phyloP scores from a whole-genome alignment of 53 echinoderm and acorn worm genomes.

The Stichopus horrens region DNA sequence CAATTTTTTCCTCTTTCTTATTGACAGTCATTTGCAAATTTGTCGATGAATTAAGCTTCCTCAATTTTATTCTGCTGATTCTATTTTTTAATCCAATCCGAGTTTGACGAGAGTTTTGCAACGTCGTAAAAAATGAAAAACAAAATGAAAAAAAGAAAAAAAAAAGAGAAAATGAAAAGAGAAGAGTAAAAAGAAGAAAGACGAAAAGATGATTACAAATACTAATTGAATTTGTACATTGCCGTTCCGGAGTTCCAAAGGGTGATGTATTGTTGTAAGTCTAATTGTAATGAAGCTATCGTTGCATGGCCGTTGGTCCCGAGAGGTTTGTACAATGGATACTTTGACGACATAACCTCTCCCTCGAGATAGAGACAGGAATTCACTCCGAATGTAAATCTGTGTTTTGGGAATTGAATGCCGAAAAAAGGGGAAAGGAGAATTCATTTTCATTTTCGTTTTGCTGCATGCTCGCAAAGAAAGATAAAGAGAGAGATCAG shows the following conservation, averaged over 20 bases:
- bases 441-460: slow-evolving; percentile 11
- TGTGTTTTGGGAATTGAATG: slow-evolving; percentile 38
- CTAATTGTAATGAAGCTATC: slow-evolving; percentile 35
- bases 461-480: background rate
- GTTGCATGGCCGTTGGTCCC: slow-evolving; percentile 15
- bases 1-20: slow-evolving; percentile 6
- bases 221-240: slow-evolving; percentile 43
- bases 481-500: slow-evolving; percentile 3
- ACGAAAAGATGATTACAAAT: slow-evolving; percentile 24
- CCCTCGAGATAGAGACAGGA: background rate
- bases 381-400: slow-evolving; percentile 41
- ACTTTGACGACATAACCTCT: slow-evolving; percentile 17
- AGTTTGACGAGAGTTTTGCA: background rate
- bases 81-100: background rate
- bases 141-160: background rate
- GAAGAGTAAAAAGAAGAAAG: background rate
- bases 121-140: background rate
- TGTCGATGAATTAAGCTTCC: background rate
- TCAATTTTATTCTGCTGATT: background rate
- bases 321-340: background rate
- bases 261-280: slow-evolving; percentile 30
- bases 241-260: slow-evolving; percentile 32
- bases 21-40: background rate
- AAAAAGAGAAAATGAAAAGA: background rate
- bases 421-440: background rate